These are phyloP conservation scores for Calameuta pallipes DNA, from an alignment of 2,888 invertebrate species.

Conservation along the genomic window DNA sequence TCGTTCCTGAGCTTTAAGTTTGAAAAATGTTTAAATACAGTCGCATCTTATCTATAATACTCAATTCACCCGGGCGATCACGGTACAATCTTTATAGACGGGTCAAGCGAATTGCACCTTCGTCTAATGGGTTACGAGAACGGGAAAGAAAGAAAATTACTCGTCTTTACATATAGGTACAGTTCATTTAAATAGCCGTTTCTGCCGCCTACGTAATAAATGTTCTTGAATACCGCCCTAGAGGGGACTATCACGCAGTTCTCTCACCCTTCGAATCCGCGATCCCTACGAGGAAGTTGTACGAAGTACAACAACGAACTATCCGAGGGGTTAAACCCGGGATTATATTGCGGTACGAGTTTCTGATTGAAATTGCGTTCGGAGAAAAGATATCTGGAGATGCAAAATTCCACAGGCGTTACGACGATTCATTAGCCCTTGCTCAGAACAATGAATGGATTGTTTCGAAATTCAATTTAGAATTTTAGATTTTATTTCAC, in stretches of 20 bases:
- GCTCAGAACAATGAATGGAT: not conserved
- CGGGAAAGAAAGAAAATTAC: not conserved
- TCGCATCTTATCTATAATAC: not conserved
- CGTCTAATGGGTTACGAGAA: not conserved
- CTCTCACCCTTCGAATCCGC: not conserved
- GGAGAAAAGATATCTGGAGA: not conserved
- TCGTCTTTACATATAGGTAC: not conserved
- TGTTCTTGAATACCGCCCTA: not conserved
- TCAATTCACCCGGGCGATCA: not conserved
- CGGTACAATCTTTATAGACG: not conserved
- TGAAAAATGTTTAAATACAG: not conserved
- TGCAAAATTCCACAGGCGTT: not conserved
- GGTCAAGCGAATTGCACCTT: not conserved
- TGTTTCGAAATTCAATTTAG: not conserved
- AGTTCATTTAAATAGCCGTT: not conserved
- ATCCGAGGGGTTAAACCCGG: slow-evolving; percentile 37
- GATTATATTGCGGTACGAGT: slow-evolving; percentile 36
- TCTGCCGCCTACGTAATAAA: not conserved
- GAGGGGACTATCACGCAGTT: not conserved
- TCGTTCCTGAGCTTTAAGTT: not conserved
- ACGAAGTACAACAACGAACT: slow-evolving; percentile 36
- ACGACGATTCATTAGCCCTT: not conserved
- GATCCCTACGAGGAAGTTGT: slow-evolving; percentile 10
- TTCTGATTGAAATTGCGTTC: slow-evolving; percentile 1
- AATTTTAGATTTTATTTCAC: not conserved